Evolutionary conservation across 2,888 invertebrate genomes (phyloP).

Genomic region (Eupeodes luniger): DNA sequence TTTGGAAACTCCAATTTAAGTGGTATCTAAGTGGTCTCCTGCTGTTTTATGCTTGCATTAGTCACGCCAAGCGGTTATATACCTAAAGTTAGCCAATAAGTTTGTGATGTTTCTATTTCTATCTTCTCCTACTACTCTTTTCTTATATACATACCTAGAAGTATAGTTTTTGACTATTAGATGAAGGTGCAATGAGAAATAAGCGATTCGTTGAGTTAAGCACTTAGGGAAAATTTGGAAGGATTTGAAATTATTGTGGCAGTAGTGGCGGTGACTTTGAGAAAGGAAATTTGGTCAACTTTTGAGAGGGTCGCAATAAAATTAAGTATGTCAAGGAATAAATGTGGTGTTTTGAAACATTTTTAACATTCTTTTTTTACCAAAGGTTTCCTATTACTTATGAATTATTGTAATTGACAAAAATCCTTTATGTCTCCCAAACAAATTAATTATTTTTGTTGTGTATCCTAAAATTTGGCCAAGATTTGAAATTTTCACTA

Average conservation of each 20-base stretch:
- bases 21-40: constrained; percentile 23
- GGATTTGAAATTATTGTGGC: constrained; percentile 3
- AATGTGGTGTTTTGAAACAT: too few relatives aligned
- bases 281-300: neutral
- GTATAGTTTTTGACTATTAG: constrained; percentile 16
- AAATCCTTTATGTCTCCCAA: too few relatives aligned
- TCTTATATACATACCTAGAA: neutral
- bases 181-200: constrained; percentile 38
- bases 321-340: too few relatives aligned
- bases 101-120: neutral
- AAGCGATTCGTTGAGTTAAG: constrained; percentile 14
- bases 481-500: too few relatives aligned
- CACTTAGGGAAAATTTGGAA: constrained; percentile 16
- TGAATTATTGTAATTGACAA: too few relatives aligned
- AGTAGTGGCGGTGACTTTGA: neutral
- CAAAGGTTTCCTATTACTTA: too few relatives aligned
- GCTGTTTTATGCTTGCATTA: constrained; percentile 36
- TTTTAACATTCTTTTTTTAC: too few relatives aligned
- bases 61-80: constrained; percentile 46
- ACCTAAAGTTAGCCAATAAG: constrained; percentile 27
- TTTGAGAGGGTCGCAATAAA: too few relatives aligned
- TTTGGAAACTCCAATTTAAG: constrained; percentile 43
- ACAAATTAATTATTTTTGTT: too few relatives aligned
- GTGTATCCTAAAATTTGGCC: too few relatives aligned
- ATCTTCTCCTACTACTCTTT: too few relatives aligned